Evolutionary conservation across 2,797 vertebrate genomes (phyloP), one percentile per base, ranked within the genome.

Genomic region (Microhierax caerulescens): DNA sequence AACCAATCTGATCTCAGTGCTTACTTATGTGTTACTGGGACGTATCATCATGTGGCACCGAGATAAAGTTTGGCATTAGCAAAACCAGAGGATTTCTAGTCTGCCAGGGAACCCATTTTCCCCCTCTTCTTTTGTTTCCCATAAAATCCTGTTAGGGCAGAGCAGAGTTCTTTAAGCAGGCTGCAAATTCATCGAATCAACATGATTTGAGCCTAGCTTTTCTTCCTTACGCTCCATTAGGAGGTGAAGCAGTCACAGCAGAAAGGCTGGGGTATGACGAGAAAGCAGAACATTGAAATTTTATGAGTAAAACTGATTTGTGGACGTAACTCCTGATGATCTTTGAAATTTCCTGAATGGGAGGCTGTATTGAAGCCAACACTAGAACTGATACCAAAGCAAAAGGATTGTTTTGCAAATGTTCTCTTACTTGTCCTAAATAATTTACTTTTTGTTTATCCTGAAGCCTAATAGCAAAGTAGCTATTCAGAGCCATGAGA

Each of bases 1-100:
- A 96, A 92, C 67, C 92, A 93, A 83, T 95, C 92, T 96, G 68
- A 87, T 75, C 77, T 92, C 88, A 87, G 93, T 23, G 30, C 70
- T 94, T 69, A 36, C 76, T 91, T 87, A 82, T 54, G 64, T 61
- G 50, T 91, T 89, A 50, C 86, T 87, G 86, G 72, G 80, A 82
- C 11, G 6, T 67, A 65, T 67, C 4, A 0, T 61, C 93, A 85
- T 51, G 75, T 85, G 75, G 68, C 78, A 92, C 22, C 23, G 82
- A 93, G 85, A 86, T 88, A 91, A 93, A 88, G 61, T 91, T 68
- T 92, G 92, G 88, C 79, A 57, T 72, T 65, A 94, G 37, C 57
- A 77, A 50, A 94, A 53, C 4, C 77, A 80, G 74, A 56, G 56
- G 70, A 85, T 94, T 94, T 92, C 76, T 87, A 8, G 91, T 91